Conservation (phyloP, 2,113 vertebrate genomes). For the Serinus canaria region DNA sequence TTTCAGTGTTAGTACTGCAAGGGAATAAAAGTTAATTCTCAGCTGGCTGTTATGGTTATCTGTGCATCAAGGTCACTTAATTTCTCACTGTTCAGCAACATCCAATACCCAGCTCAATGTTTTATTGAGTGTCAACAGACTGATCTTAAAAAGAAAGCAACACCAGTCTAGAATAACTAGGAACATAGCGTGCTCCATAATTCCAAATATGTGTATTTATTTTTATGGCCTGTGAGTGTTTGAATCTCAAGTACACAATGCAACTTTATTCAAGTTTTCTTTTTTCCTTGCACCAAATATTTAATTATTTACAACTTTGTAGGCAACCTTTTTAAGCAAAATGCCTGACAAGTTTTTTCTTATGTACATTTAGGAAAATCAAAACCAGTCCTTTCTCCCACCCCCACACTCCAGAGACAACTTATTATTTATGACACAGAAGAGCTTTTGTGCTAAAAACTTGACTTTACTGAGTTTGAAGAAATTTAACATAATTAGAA, state of each 20-base stretch:
- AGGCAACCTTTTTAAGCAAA: background rate
- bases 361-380: background rate
- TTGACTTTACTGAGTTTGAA: background rate
- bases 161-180: no score
- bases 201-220: background rate
- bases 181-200: background rate
- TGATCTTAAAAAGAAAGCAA: background rate
- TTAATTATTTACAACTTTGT: background rate
- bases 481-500: background rate
- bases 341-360: background rate
- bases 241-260: background rate
- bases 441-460: background rate
- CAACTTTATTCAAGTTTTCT: background rate
- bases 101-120: no score
- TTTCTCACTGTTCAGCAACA: background rate
- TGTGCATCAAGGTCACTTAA: background rate
- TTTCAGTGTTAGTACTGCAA: background rate
- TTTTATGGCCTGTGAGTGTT: background rate
- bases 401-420: background rate
- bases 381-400: background rate
- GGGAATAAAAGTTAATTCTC: background rate
- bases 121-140: background rate
- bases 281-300: background rate
- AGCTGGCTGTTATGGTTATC: background rate
- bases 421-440: background rate